Evolutionary conservation across 1,140 invertebrate species (phyloP).

Genomic region (Dolichoris vasculosae): DNA sequence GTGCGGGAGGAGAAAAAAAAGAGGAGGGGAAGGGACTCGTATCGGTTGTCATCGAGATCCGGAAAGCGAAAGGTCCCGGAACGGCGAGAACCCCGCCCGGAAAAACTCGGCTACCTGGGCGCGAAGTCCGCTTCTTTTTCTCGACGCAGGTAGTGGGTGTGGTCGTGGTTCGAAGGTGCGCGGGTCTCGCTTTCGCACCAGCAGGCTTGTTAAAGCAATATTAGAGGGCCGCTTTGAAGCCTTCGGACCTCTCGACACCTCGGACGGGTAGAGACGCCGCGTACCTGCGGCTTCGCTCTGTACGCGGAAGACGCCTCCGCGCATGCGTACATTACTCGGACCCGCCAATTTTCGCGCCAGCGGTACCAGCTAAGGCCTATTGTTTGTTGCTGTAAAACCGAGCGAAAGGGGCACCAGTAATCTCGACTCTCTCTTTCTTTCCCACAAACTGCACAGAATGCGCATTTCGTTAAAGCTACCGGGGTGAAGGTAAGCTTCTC

Average conservation of each 20-base stretch:
- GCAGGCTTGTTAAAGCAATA: slow-evolving; percentile 65
- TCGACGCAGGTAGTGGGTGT: slow-evolving; percentile 35
- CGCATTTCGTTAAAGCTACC: background rate
- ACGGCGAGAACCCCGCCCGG: too few species aligned
- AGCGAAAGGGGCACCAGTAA: background rate
- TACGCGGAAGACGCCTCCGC: slow-evolving; percentile 4
- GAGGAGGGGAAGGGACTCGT: background rate
- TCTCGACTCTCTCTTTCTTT: background rate
- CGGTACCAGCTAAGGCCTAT: slow-evolving; percentile 51
- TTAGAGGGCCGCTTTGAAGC: slow-evolving; percentile 55
- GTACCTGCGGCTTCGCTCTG: slow-evolving; percentile 41
- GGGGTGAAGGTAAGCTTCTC: background rate
- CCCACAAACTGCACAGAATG: background rate
- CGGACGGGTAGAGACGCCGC: background rate
- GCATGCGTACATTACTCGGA: background rate
- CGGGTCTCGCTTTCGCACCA: slow-evolving; percentile 9
- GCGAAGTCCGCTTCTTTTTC: too few species aligned
- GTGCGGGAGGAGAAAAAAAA: too few species aligned
- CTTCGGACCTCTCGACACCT: slow-evolving; percentile 59
- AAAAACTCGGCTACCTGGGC: slow-evolving; percentile 19
- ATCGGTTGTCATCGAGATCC: background rate
- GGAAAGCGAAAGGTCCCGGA: slow-evolving; percentile 10
- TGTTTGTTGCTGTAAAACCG: slow-evolving; percentile 39
- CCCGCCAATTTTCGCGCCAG: slow-evolving; percentile 22
- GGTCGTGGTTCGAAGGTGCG: background rate